Evolutionary conservation across 2,888 invertebrate species (phyloP).

Genomic region (Eupithecia tripunctaria): DNA sequence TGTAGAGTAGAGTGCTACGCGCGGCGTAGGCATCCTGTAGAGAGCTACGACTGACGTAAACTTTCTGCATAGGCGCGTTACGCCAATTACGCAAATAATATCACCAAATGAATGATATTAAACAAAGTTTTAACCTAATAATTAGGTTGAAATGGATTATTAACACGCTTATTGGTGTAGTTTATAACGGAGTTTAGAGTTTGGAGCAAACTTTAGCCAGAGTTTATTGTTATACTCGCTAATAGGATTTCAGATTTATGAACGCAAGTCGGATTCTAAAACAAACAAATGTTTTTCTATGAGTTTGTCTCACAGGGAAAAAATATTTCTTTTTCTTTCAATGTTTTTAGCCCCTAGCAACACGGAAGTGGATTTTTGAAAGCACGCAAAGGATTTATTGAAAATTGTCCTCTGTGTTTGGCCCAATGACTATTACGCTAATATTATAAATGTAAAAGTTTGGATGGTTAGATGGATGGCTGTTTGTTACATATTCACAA

Average conservation of each 20-base stretch:
- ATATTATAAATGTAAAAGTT: too few species aligned
- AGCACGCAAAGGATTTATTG: background rate
- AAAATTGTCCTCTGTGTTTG: background rate
- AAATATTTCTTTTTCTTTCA: too few species aligned
- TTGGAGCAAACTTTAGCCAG: background rate
- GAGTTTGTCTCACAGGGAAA: too few species aligned
- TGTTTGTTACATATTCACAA: too few species aligned
- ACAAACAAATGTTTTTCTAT: too few species aligned
- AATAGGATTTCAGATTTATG: background rate
- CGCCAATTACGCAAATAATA: background rate
- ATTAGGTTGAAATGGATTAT: background rate
- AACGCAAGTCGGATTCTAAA: too few species aligned
- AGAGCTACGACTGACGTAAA: background rate
- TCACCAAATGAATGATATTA: background rate
- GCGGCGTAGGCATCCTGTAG: background rate
- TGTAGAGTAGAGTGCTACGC: background rate
- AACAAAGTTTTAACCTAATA: background rate
- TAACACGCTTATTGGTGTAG: background rate
- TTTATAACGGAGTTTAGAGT: background rate
- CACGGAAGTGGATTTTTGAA: background rate
- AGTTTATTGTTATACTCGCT: background rate
- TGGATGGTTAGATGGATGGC: too few species aligned
- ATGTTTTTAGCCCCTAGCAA: too few species aligned
- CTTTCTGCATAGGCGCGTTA: background rate
- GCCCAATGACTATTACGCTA: too few species aligned